These are phyloP conservation scores for Bradypus variegatus DNA, from an alignment of 2,797 vertebrate genomes.

Conservation along the genomic window DNA sequence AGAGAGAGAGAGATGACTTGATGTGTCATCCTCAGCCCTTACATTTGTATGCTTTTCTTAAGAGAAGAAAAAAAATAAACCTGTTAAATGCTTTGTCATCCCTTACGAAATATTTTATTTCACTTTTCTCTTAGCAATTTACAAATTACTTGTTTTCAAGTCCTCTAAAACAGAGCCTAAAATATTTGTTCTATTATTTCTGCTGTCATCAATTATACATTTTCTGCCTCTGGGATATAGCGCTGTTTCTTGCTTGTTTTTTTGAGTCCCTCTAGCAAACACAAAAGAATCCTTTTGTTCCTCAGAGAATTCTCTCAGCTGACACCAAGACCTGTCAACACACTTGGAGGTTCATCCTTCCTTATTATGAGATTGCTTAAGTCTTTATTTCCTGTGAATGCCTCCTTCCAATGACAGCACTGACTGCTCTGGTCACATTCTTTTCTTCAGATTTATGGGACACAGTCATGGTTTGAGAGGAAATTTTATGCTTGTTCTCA, in stretches of 20 bases:
- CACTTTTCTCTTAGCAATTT: slow-evolving; percentile 1
- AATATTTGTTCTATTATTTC: slow-evolving; percentile 29
- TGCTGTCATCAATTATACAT: slow-evolving; percentile 32
- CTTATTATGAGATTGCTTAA: background rate
- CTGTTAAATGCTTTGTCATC: background rate
- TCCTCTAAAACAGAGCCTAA: slow-evolving; percentile 11
- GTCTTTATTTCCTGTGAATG: background rate
- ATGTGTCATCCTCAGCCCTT: background rate
- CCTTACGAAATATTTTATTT: background rate
- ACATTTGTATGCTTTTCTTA: background rate
- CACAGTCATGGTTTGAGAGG: background rate
- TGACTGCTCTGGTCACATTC: background rate
- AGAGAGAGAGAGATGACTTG: background rate
- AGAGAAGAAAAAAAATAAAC: background rate
- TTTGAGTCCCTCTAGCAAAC: slow-evolving; percentile 29
- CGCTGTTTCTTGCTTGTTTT: slow-evolving; percentile 32
- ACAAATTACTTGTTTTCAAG: slow-evolving; percentile 21
- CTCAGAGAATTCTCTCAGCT: slow-evolving; percentile 39
- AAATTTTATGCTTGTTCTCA: background rate
- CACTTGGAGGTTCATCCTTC: background rate
- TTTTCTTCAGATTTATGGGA: background rate
- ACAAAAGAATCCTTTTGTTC: slow-evolving; percentile 48
- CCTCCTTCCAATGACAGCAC: background rate
- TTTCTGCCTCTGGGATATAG: background rate
- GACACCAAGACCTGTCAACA: slow-evolving; percentile 17